Conservation (phyloP, 1,140 invertebrate genomes). For the Leptinotarsa defecta region DNA sequence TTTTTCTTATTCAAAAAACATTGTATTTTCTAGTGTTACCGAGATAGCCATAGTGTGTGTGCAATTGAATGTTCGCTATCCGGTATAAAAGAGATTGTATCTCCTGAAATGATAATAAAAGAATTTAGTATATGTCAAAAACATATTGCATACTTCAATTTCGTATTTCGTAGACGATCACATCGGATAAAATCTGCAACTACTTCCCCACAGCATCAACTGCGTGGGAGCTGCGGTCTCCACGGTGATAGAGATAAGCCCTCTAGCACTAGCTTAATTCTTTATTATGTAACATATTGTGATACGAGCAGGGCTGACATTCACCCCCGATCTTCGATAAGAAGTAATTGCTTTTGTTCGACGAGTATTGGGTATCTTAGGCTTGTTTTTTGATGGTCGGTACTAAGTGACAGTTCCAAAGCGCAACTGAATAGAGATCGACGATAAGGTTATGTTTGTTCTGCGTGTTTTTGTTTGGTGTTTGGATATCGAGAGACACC, state of each 20-base stretch:
- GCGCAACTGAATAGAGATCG: constrained; percentile 2
- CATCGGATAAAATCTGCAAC: not conserved
- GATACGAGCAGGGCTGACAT: constrained; percentile 17
- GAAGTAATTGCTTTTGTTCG: constrained; percentile 20
- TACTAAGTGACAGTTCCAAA: constrained; percentile 20
- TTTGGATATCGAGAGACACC: constrained; percentile 7
- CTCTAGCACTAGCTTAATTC: constrained; percentile 26
- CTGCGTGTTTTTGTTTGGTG: constrained; percentile 13
- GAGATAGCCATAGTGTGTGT: no score
- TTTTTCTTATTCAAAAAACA: no score
- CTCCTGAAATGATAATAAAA: no score
- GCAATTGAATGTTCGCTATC: no score
- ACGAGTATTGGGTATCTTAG: not conserved
- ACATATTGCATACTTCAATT: no score
- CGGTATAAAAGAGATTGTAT: no score
- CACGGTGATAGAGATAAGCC: constrained; percentile 28
- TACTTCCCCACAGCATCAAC: not conserved
- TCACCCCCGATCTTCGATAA: not conserved
- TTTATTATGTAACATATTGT: constrained; percentile 24
- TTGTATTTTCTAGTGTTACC: no score
- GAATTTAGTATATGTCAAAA: no score
- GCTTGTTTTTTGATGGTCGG: constrained; percentile 21
- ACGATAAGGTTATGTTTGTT: constrained; percentile 13
- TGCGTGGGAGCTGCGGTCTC: constrained; percentile 36
- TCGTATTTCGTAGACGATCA: no score